Evolutionary conservation across 2,888 invertebrate genomes (phyloP), one percentile per base, ranked within the genome.

Genomic region (Rhamnusium bicolor): DNA sequence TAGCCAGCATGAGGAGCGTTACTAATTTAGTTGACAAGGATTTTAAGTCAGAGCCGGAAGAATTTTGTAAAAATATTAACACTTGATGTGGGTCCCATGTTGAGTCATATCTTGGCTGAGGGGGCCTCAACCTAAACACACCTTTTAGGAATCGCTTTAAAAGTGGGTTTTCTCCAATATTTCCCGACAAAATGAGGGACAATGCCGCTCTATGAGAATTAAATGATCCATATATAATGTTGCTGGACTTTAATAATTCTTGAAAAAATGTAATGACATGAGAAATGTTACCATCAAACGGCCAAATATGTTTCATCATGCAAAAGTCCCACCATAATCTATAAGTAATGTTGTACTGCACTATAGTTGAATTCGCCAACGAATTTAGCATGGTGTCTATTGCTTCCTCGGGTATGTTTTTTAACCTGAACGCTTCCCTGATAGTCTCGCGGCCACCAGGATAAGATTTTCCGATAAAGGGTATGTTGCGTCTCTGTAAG

Each of bases 361-460:
- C 16, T 1, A 49, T 5, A 6, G 49, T 47, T 7, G 2, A 14
- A 16, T 29, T 4, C 2, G 7, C 29, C n/a, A 56, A 24, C n/a
- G 14, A 21, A 27, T n/a, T 56, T 5, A 56, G 0, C 14, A 54
- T 10, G 1, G 24, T 56, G 16, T 56, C 29, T 27, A 29, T 16
- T n/a, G 29, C 29, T 16, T 56, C 29, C 1, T 56, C 56, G 0
- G 56, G n/a, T 0, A 56, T 7, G 5, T n/a, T 29, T 56, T 14
- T 21, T 29, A 14, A 29, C 14, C 14, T 49, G 32, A 71, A 66
- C 8, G 71, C 19, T 62, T 51, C 12, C 51, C 67, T 27, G 74
- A 74, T 69, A 74, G 60, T 40, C 29, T 47, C 3, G 62, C 69
- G 56, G 66, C 74, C 18, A 63, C 71, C 68, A 74, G 58, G 62